A percentile compares a stretch with the other conserved stretches of the same genome.
These are phyloP conservation scores for Spea multiplicata DNA, from an alignment of 2,113 vertebrate species.

Conservation along the genomic window DNA sequence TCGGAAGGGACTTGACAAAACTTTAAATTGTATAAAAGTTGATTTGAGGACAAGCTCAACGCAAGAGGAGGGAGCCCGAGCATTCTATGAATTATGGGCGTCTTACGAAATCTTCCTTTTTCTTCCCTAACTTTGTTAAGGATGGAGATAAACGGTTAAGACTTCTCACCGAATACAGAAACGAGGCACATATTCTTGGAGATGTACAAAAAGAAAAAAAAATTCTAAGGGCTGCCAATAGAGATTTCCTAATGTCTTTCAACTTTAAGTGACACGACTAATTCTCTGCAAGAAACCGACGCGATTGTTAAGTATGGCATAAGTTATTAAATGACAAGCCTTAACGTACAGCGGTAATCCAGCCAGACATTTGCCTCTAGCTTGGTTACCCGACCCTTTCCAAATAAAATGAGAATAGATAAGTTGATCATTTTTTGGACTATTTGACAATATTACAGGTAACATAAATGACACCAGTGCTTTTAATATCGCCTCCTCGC, in stretches of 20 bases:
- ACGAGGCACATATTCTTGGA: no score
- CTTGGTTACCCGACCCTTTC: slow-evolving; percentile 35
- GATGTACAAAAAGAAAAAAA: no score
- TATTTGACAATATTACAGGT: slow-evolving; percentile 30
- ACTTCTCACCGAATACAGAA: no score
- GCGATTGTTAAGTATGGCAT: slow-evolving; percentile 8
- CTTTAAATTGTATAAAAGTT: no score
- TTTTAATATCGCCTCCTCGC: slow-evolving; percentile 47
- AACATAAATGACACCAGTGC: slow-evolving; percentile 44
- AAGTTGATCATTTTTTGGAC: slow-evolving; percentile 49
- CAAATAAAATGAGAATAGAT: slow-evolving; percentile 49
- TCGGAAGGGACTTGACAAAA: no score
- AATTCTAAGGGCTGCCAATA: background rate
- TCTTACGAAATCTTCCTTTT: no score
- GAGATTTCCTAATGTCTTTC: slow-evolving; percentile 3
- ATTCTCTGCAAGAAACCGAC: no score
- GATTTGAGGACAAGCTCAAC: no score
- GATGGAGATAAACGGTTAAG: no score
- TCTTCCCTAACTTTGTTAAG: no score
- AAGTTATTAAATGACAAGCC: slow-evolving; percentile 41
- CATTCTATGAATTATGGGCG: no score
- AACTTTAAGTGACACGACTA: slow-evolving; percentile 7
- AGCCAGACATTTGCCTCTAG: slow-evolving; percentile 38
- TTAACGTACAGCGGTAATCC: slow-evolving; percentile 47
- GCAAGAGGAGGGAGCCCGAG: no score